Conservation (phyloP, 2,797 vertebrate species). For the Hippoglossus hippoglossus region DNA sequence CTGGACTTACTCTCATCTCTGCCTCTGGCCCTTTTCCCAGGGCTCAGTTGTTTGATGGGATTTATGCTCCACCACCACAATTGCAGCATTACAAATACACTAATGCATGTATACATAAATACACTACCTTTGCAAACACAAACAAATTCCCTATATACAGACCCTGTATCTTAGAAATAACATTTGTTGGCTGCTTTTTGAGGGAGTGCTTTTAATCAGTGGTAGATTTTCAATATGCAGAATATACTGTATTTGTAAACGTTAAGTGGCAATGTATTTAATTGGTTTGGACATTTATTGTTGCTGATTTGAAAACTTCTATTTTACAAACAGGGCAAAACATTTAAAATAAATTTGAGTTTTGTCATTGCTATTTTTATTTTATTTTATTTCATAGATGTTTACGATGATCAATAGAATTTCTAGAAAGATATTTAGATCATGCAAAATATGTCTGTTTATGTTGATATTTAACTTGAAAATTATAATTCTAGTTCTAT, state of each 20-base stretch:
- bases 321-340: no score
- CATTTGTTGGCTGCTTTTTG: neutral
- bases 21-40: slow-evolving; percentile 79
- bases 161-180: neutral
- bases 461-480: no score
- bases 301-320: no score
- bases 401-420: no score
- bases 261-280: neutral
- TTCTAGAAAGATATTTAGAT: no score
- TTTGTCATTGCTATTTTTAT: no score
- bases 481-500: no score
- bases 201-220: neutral
- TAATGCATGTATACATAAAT: slow-evolving; percentile 18
- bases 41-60: slow-evolving; percentile 82
- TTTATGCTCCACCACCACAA: slow-evolving; percentile 77
- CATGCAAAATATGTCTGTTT: no score
- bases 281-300: neutral
- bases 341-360: no score
- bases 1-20: slow-evolving; percentile 78
- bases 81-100: slow-evolving; percentile 61
- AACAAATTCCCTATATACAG: slow-evolving; percentile 7
- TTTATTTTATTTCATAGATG: no score
- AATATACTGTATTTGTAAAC: neutral
- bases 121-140: slow-evolving; percentile 31
- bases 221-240: no score